Conservation (phyloP, 1,140 invertebrate genomes). For the Ips typographus region DNA sequence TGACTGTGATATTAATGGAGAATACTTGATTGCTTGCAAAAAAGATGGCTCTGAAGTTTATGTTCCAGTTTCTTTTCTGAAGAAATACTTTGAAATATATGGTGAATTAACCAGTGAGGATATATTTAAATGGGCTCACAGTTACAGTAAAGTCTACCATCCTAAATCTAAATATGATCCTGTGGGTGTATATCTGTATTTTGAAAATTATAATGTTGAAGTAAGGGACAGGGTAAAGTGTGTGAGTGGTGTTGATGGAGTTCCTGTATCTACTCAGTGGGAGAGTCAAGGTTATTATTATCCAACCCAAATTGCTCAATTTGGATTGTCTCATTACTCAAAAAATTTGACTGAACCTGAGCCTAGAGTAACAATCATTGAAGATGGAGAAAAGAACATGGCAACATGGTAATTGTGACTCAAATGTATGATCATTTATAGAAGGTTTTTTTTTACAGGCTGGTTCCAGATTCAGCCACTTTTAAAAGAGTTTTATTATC, state of each 20-base stretch:
- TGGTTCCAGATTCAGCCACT: slow-evolving; percentile 63
- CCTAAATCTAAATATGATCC: slow-evolving; percentile 87
- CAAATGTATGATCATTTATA: neutral
- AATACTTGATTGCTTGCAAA: slow-evolving; percentile 80
- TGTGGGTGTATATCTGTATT: slow-evolving; percentile 88
- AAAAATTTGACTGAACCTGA: slow-evolving; percentile 85
- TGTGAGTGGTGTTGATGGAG: slow-evolving; percentile 87
- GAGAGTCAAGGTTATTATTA: slow-evolving; percentile 90
- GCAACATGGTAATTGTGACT: slow-evolving; percentile 59
- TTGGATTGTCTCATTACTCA: slow-evolving; percentile 95
- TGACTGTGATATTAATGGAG: slow-evolving; percentile 88
- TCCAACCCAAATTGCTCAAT: slow-evolving; percentile 98
- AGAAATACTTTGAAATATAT: slow-evolving; percentile 89
- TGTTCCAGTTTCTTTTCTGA: slow-evolving; percentile 89
- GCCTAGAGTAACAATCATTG: slow-evolving; percentile 67
- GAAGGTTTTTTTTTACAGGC: slow-evolving; percentile 31
- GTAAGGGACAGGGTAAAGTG: slow-evolving; percentile 93
- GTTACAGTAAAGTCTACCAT: slow-evolving; percentile 88
- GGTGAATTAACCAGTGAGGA: slow-evolving; percentile 72
- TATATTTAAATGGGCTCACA: slow-evolving; percentile 92
- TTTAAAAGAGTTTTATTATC: slow-evolving; percentile 64
- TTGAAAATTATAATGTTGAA: slow-evolving; percentile 98
- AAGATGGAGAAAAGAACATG: slow-evolving; percentile 70
- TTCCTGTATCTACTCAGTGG: slow-evolving; percentile 95
- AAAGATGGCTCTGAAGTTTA: slow-evolving; percentile 87